Base-by-base conservation (phyloP, 2,113 vertebrate genomes). In the Perca fluviatilis region DNA sequence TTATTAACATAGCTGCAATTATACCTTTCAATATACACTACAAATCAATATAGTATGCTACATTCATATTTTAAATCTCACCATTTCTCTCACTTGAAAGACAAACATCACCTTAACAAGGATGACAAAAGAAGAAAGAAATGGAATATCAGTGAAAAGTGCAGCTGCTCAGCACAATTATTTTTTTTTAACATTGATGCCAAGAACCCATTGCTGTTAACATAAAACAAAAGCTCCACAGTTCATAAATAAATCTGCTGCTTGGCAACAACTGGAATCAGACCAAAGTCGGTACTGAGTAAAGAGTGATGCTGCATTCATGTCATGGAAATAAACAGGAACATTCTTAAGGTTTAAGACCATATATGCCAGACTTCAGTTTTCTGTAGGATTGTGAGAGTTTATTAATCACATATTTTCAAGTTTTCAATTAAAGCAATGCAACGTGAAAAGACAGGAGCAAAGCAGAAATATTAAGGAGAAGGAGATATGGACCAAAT, bases 141-240 rank as follows among this genome's bases (percentile, higher is more conserved):
- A 40, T 3, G 15, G 33, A 67, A 84, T 75, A 84, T 82, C 60
- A 79, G 40, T 33, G 49, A 49, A 64, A 62, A 27, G 27, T 79
- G 82, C 69, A 81, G 80, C 85, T 71, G 53, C 65, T 74, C 71
- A 60, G 8, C 11, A 61, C 27, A 65, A 64, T 43, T 11, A 64
- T 43, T 11, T 11, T 10, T 43, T 12, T 16, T 15, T 15, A 60
- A 36, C 12, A 65, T 43, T 47, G 4, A 67, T 33, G 63, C 46
- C 58, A 77, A 80, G 46, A 82, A 87, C 23, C 18, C 43, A 40
- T 67, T 65, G 14, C 6, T 33, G 14, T 56, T n/a, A 25, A 30
- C 66, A 60, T 14, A 27, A 58, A 87, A 67, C 21, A 66, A 69
- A 83, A 84, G 43, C 46, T 91, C 89, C 92, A 93, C 91, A 92